A percentile compares a stretch with the other conserved stretches of the same genome.
These are phyloP conservation scores for Hypercompe scribonia DNA, from an alignment of 2,888 invertebrate genomes.

Conservation along the genomic window DNA sequence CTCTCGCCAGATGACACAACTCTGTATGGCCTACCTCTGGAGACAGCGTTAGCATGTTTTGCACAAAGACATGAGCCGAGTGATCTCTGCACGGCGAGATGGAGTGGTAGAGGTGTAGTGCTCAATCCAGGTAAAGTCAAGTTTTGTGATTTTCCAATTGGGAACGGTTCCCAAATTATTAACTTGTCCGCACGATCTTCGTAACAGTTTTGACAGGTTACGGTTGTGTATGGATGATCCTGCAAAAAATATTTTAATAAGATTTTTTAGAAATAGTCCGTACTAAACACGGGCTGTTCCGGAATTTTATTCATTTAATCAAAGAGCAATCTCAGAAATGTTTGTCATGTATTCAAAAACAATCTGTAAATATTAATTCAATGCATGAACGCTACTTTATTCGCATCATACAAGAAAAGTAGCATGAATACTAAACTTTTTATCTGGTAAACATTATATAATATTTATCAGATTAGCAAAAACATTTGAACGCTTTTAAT, in stretches of 20 bases:
- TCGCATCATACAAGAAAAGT: no score
- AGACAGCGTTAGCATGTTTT: slow-evolving; percentile 86
- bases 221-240: slow-evolving; percentile 92
- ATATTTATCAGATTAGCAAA: not conserved
- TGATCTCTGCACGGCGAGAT: slow-evolving; percentile 89
- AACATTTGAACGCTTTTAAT: no score
- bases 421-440: no score
- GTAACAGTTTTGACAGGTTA: slow-evolving; percentile 94
- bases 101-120: slow-evolving; percentile 84
- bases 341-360: not conserved
- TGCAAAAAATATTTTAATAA: slow-evolving; percentile 59
- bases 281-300: not conserved
- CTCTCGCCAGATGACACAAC: slow-evolving; percentile 93
- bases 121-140: slow-evolving; percentile 66
- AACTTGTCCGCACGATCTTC: slow-evolving; percentile 95
- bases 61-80: slow-evolving; percentile 92
- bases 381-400: no score
- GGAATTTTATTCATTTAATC: not conserved
- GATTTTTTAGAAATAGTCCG: not conserved
- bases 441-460: not conserved
- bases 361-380: no score
- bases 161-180: slow-evolving; percentile 91
- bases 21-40: slow-evolving; percentile 87
- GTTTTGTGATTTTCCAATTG: slow-evolving; percentile 68
- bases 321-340: not conserved